A percentile compares a stretch with the other conserved stretches of the same genome.
These are phyloP conservation scores for Acanthochromis polyacanthus DNA, from an alignment of 2,113 vertebrate species.

Conservation along the genomic window DNA sequence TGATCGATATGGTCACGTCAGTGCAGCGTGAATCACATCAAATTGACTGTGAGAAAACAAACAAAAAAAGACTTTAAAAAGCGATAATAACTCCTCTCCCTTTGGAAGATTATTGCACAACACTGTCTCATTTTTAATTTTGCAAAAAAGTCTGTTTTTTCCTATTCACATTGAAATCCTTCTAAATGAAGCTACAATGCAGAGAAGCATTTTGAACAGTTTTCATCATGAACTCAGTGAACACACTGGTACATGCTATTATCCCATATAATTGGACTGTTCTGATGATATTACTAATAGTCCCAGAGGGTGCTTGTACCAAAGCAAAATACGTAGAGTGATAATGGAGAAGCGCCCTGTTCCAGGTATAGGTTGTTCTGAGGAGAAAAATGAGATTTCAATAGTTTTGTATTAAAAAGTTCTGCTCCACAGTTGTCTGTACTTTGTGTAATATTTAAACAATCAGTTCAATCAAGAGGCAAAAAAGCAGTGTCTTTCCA, in stretches of 20 bases:
- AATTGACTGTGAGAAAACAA: no score
- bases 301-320: background rate
- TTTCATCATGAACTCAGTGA: background rate
- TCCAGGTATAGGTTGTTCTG: background rate
- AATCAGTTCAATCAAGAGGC: no score
- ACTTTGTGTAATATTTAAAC: background rate
- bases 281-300: constrained; percentile 10
- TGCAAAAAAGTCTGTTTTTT: background rate
- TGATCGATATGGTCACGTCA: no score
- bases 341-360: constrained; percentile 9
- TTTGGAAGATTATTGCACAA: background rate
- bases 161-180: background rate
- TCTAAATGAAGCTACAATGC: background rate
- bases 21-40: no score
- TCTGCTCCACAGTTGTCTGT: background rate
- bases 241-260: background rate
- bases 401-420: background rate
- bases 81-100: background rate
- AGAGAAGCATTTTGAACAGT: background rate
- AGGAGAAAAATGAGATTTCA: background rate
- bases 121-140: background rate
- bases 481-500: no score
- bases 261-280: background rate
- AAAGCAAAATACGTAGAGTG: constrained; percentile 5
- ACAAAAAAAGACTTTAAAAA: background rate